Evolutionary conservation across 2,888 invertebrate genomes (phyloP), one percentile per base, ranked within the genome.

Genomic region (Calephelis perditalis): DNA sequence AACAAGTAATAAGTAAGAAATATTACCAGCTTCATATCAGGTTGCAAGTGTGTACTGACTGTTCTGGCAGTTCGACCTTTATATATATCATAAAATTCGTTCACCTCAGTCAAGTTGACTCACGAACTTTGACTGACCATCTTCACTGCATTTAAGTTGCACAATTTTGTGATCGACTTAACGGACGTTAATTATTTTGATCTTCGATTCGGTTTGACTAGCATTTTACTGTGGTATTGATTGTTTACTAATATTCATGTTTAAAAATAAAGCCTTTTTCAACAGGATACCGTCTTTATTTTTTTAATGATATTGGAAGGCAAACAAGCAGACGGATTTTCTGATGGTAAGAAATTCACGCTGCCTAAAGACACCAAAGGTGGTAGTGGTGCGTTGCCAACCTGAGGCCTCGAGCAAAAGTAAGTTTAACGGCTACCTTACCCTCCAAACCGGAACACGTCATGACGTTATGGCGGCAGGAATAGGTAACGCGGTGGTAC

Each of bases 41-140:
- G 61, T 68, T 67, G 70, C 70, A 75, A 80, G 81, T 81, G 79
- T 71, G 73, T 70, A 74, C 74, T 68, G 81, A 88, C 78, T 89
- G 86, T 85, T 73, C 68, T 64, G 69, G 67, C 70, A 72, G 69
- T 71, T 71, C 77, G 81, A 78, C 78, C 85, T 83, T 87, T 90
- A 88, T 90, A 87, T 90, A 90, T 89, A 88, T 83, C 77, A 76
- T 69, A 79, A 76, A 83, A 82, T 82, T 87, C 87, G 86, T 80
- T 88, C 86, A 81, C 81, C 73, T 73, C 73, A 73, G 74, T 82
- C 82, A 81, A 78, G 78, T 76, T 76, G 81, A 83, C 80, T 83
- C 86, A 84, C 86, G 84, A 90, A 88, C 89, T 89, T 89, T 90
- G 86, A 81, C 85, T 80, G 70, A 66, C 69, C 69, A 74, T 74